Percentiles rank a stretch among this genome's conserved stretches.
These are phyloP conservation scores for Delphinapterus leucas DNA, from an alignment of 2,113 vertebrate genomes.

Conservation along the genomic window DNA sequence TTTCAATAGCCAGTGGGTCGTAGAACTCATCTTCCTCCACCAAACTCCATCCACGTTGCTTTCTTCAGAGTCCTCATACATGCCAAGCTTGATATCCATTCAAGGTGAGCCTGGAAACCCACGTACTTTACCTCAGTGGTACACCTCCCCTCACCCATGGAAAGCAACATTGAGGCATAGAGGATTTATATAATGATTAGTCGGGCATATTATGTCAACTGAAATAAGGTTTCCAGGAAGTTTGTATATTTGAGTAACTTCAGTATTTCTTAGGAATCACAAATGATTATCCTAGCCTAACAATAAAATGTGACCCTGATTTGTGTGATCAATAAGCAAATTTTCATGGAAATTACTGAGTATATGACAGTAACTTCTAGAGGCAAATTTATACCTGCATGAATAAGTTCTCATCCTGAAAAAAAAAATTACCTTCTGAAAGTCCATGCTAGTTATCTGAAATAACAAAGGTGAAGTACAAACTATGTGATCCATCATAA, in stretches of 20 bases:
- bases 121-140: fast-evolving
- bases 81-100: too few relatives aligned
- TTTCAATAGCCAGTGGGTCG: background rate
- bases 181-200: background rate
- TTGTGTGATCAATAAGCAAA: background rate
- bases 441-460: slow-evolving; percentile 67
- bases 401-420: slow-evolving; percentile 26
- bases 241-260: background rate
- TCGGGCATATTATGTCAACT: background rate
- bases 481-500: slow-evolving; percentile 69
- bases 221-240: background rate
- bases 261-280: background rate
- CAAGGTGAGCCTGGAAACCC: background rate
- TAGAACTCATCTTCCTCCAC: background rate
- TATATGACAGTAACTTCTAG: background rate
- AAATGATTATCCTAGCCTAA: background rate
- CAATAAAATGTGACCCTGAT: background rate
- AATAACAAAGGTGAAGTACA: slow-evolving; percentile 73
- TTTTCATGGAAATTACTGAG: background rate
- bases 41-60: background rate
- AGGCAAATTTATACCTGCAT: background rate
- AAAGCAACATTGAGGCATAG: background rate
- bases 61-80: background rate
- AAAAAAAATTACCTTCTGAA: slow-evolving; percentile 66
- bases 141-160: background rate